Evolutionary conservation across 2,113 vertebrate genomes (phyloP), one percentile per base, ranked within the genome.

Genomic region (Clupea harengus): DNA sequence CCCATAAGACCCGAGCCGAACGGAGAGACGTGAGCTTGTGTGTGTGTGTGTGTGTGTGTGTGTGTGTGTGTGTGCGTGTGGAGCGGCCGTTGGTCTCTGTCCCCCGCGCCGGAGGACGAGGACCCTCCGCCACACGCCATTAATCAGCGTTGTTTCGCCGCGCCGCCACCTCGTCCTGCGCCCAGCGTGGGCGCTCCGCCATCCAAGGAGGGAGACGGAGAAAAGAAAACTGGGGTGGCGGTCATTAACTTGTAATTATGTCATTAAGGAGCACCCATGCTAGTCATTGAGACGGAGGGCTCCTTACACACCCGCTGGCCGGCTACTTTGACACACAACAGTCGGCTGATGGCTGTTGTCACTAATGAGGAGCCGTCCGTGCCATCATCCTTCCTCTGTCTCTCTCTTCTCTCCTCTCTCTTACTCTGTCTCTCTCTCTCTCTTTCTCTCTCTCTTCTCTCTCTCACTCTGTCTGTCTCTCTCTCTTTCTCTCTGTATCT

Each of bases 241-340:
- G 90, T 93, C 90, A 94, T 95, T 95, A 94, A 90, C 90, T 90
- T 86, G 91, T 93, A 94, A 95, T 92, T 90, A 93, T 94, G 90
- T 92, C 91, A 93, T 94, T 94, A 94, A 89, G 89, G 89, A 81
- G 81, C 88, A 83, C 87, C 85, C 88, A 86, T 85, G 67, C 86
- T 84, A 88, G 84, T 86, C 87, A 91, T 86, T 85, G 85, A 87
- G 81, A 87, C 87, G 47, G 86, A 88, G 80, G 85, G 64, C 45
- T 88, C 32, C 78, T 84, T 88, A 82, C 80, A 75, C 83, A 87
- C 50, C 81, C 52, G 67, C 86, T 72, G 83, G 52, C 49, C 83
- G 72, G 28, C 25, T 82, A 57, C 52, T 82, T 83, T 83, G 78
- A 81, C 83, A 87, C 84, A 81, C 85, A 85, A 83, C 83, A 82